Evolutionary conservation across 2,113 vertebrate genomes (phyloP).

Genomic region (Mustelus asterias): DNA sequence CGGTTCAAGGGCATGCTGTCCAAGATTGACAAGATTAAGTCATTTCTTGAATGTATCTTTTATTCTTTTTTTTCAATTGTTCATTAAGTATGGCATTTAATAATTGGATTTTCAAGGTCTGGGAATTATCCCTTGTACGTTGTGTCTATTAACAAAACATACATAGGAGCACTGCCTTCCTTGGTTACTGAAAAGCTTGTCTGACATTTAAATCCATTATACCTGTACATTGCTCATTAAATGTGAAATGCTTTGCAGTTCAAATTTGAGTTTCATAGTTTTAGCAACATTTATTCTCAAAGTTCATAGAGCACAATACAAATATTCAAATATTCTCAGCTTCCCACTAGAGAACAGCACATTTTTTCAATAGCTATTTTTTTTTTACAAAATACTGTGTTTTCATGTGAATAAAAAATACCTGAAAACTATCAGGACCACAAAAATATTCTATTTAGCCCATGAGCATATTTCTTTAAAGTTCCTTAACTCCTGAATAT

Average conservation of each 20-base stretch:
- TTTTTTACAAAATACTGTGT: background rate
- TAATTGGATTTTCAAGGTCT: background rate
- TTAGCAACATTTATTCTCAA: background rate
- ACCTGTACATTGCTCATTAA: too few relatives aligned
- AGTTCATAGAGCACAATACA: background rate
- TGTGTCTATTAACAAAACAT: background rate
- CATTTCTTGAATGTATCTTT: background rate
- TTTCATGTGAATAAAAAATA: background rate
- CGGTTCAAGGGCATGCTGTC: background rate
- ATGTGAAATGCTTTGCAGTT: background rate
- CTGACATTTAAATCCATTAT: background rate
- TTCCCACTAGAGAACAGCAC: background rate
- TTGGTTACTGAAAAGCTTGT: background rate
- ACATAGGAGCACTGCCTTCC: background rate
- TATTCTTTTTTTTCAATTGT: background rate
- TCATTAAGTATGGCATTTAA: background rate
- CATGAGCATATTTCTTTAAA: background rate
- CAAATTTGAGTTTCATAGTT: background rate
- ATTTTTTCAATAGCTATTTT: too few relatives aligned
- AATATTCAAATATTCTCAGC: constrained; percentile 19
- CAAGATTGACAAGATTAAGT: background rate
- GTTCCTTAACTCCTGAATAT: background rate
- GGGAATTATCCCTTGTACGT: background rate
- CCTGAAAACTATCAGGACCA: background rate
- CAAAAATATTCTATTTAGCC: background rate